Evolutionary conservation across 2,797 vertebrate genomes (phyloP).

Genomic region (Euthynnus affinis): DNA sequence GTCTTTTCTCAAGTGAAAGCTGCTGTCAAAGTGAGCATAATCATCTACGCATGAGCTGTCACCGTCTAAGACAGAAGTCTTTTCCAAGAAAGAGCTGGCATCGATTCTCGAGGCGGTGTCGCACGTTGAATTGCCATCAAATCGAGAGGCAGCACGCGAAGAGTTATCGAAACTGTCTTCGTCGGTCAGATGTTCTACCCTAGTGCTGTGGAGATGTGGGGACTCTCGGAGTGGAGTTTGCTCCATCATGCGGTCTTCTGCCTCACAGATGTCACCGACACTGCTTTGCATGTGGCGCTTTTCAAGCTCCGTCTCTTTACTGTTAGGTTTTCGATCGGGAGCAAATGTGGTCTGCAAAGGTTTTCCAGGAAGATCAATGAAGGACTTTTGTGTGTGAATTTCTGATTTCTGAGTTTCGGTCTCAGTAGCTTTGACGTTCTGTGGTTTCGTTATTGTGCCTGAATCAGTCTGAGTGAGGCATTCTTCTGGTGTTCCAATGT

Average conservation of each 20-base stretch:
- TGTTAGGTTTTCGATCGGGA: constrained; percentile 56
- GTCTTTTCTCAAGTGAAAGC: constrained; percentile 49
- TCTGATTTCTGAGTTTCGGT: constrained; percentile 49
- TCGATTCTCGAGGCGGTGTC: constrained; percentile 53
- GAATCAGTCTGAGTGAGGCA: constrained; percentile 51
- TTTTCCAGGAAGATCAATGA: constrained; percentile 60
- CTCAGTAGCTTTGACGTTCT: constrained; percentile 50
- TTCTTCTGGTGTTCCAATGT: constrained; percentile 54
- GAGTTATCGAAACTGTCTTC: constrained; percentile 68
- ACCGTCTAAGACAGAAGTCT: constrained; percentile 41
- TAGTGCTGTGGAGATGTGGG: constrained; percentile 60
- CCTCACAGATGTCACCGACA: constrained; percentile 37
- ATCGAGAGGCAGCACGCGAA: constrained; percentile 36
- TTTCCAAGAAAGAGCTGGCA: constrained; percentile 62
- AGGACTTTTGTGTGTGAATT: constrained; percentile 24
- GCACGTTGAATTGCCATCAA: constrained; percentile 53
- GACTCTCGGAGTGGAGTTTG: constrained; percentile 55
- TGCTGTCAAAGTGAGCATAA: constrained; percentile 60
- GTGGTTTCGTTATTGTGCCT: constrained; percentile 14
- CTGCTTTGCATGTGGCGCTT: constrained; percentile 48
- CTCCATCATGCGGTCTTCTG: constrained; percentile 47
- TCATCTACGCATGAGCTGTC: constrained; percentile 60
- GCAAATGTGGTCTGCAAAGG: constrained; percentile 31
- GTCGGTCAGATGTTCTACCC: constrained; percentile 46
- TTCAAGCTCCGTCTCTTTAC: constrained; percentile 43